Evolutionary conservation across 2,888 invertebrate genomes (phyloP), one percentile per base, ranked within the genome.

Genomic region (Protonemura montana): DNA sequence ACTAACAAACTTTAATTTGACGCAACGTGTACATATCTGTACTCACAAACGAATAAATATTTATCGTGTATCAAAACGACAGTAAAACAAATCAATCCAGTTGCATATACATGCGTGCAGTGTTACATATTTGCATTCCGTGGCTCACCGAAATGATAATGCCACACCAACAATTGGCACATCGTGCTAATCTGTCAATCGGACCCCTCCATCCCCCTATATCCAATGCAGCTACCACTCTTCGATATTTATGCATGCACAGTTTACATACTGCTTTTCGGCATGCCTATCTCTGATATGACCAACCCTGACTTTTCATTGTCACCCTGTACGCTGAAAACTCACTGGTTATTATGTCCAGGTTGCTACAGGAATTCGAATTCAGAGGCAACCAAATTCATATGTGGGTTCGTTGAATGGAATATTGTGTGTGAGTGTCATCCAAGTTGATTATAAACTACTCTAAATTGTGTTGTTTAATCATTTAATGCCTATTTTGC

Each of bases 401-500:
- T 59, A 2, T 21, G 59, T 59, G 59, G 13, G 59, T 10, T 16
- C 21, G 59, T 59, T 59, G 59, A 16, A 59, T 59, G 59, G 59
- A 59, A 59, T 21, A 59, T 59, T 59, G 59, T 59, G 59, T 21
- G 59, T 59, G 59, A 10, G 59, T n/a, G 59, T 59, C 59, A 59
- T 59, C 21, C 59, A 2, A 21, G 59, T 59, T 59, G 59, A 59
- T 59, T 59, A 59, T 59, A 59, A 59, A 59, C 59, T 10, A 59
- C 59, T 59, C 59, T 59, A 59, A 59, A 59, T 59, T 59, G 59
- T 59, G 59, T 10, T 59, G 59, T 59, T 59, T 59, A 59, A 59
- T 7, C 35, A 35, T 59, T 10, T 59, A 21, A 21, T 21, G 59
- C 59, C 6, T 21, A 59, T 21, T 21, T 59, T 59, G 13, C 21